Base-by-base conservation (phyloP, 2,113 vertebrate genomes). In the Bettongia penicillata region DNA sequence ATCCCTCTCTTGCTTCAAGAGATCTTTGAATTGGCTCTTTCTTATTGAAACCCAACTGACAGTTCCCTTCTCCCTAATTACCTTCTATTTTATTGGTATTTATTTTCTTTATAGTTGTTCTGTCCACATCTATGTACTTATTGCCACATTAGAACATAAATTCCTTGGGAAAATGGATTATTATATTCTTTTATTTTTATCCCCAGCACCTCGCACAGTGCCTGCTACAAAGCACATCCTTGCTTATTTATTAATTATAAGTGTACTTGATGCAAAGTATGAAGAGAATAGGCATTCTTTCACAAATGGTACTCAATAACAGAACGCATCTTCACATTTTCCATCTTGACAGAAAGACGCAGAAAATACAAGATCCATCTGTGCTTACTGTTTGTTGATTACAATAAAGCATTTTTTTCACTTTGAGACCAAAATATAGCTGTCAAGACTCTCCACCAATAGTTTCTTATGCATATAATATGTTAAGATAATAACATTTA, bases 121-220 rank as follows among this genome's bases (percentile, higher is more conserved):
- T 77, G 6, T 77, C 6, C 5, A 19, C 37, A 61, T 37, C 10
- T 23, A 77, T 55, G 53, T 19, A n/a, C 37, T 77, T 77, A 77
- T n/a, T 77, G 47, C 7, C 8, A 22, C 6, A 51, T 11, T 51
- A 37, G 24, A 84, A 61, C 51, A 43, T 91, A 26, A 93, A 90
- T 1, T 31, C 51, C 93, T 89, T 93, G 9, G 26, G 57, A 68
- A 1, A 47, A 96, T 23, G 93, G 2, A 53, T 1, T 26, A 10
- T 94, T 53, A 92, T 90, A 52, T 11, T 53, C 53, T 55, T 43
- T 43, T 49, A 91, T 89, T 91, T 91, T 55, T 37, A 93, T 84
- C 31, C 3, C 14, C 12, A 84, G 16, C 68, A n/a, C 37, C 68
- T 77, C 16, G 31, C 61, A 77, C 37, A n/a, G 68, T 77, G 31